Evolutionary conservation across 2,888 invertebrate genomes (phyloP).

Genomic region (Rhimphoctona megacephalus): DNA sequence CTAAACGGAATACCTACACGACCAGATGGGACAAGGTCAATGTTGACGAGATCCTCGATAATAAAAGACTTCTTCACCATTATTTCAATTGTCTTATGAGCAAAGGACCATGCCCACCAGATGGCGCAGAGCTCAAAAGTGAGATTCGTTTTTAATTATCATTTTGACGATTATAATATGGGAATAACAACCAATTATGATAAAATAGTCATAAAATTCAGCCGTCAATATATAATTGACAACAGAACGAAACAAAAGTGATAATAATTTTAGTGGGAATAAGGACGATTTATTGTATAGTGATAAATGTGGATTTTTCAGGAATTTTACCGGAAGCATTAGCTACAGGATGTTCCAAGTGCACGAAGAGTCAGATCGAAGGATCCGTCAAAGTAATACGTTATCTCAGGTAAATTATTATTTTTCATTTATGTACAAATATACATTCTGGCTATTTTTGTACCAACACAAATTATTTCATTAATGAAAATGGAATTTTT

Average conservation of each 20-base stretch:
- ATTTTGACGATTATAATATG: background rate
- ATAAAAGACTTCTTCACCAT: conserved; percentile 89
- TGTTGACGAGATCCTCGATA: conserved; percentile 89
- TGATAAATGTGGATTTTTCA: conserved; percentile 60
- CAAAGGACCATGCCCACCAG: conserved; percentile 90
- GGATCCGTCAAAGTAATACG: conserved; percentile 75
- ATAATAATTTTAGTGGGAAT: background rate
- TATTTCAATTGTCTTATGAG: conserved; percentile 90
- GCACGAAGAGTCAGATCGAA: conserved; percentile 76
- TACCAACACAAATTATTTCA: background rate
- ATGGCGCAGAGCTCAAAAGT: conserved; percentile 84
- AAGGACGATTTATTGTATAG: background rate
- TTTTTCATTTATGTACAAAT: background rate
- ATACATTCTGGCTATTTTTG: background rate
- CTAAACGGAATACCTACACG: conserved; percentile 81
- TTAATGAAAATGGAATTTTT: no score
- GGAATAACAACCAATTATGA: background rate
- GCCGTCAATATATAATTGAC: background rate
- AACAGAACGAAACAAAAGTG: background rate
- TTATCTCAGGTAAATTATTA: conserved; percentile 73
- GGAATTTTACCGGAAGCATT: conserved; percentile 77
- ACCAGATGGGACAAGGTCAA: conserved; percentile 90
- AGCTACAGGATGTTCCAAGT: conserved; percentile 75
- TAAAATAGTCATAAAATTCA: background rate
- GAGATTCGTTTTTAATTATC: background rate